Conservation (phyloP, 2,113 vertebrate genomes). For the Montifringilla adamsi region DNA sequence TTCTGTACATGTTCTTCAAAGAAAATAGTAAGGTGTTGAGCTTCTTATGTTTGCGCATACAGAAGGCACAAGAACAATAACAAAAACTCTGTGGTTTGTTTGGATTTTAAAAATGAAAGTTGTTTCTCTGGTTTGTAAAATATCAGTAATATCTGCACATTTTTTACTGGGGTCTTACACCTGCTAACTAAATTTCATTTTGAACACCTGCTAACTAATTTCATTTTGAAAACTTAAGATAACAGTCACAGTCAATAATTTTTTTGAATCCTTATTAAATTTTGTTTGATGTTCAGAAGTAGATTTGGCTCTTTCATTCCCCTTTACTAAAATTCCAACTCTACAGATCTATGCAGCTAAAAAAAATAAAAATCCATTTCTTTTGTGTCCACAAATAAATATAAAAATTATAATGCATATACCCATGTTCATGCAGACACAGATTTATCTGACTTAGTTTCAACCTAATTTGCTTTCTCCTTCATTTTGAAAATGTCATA, state of each 20-base stretch:
- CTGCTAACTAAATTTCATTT: background rate
- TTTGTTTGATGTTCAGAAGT: background rate
- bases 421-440: background rate
- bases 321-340: background rate
- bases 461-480: background rate
- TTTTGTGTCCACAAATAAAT: background rate
- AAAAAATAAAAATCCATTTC: background rate
- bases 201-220: background rate
- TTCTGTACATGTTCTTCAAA: background rate
- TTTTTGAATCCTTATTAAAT: background rate
- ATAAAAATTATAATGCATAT: background rate
- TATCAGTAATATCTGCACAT: background rate
- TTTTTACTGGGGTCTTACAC: background rate
- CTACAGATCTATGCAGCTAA: background rate
- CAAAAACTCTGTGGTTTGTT: background rate
- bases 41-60: background rate
- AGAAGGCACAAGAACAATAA: background rate
- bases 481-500: conserved; percentile 13
- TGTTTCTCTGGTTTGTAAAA: background rate
- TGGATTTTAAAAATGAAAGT: background rate
- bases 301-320: background rate
- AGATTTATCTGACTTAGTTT: background rate
- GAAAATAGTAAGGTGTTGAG: background rate
- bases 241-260: background rate
- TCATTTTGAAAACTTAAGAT: background rate